A percentile compares a stretch with the other conserved stretches of the same genome.
These are phyloP conservation scores for Hystrix brachyura DNA, from an alignment of 2,113 vertebrate genomes.

Conservation along the genomic window DNA sequence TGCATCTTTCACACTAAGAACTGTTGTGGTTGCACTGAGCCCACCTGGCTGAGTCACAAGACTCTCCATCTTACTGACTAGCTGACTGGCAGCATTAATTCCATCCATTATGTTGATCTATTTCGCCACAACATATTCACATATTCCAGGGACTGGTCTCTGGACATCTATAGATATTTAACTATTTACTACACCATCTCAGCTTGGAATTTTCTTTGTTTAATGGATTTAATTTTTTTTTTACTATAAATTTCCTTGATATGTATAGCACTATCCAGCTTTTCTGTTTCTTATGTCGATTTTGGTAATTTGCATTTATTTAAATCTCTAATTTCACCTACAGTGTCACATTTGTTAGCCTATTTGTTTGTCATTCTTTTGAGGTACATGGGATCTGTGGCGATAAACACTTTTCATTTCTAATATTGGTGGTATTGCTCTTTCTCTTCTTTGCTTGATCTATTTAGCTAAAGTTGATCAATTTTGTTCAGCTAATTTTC, in stretches of 20 bases:
- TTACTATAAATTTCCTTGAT: not conserved
- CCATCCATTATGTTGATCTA: not conserved
- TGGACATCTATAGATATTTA: not conserved
- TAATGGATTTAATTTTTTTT: not conserved
- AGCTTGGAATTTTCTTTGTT: not conserved
- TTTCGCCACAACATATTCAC: not conserved
- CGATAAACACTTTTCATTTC: not conserved
- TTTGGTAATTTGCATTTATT: not conserved
- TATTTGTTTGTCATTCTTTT: conserved; percentile 12
- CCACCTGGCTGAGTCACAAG: not conserved
- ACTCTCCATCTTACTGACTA: no score
- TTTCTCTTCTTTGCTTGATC: conserved; percentile 16
- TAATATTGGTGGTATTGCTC: not conserved
- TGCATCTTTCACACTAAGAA: not conserved
- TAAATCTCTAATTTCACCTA: conserved; percentile 14
- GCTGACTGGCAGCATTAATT: not conserved
- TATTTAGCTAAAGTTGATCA: not conserved
- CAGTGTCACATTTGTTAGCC: not conserved
- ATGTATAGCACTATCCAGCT: not conserved
- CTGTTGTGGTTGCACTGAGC: not conserved
- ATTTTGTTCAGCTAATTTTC: conserved; percentile 41
- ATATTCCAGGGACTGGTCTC: not conserved
- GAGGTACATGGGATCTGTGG: not conserved
- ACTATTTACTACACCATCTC: not conserved
- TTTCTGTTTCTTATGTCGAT: conserved; percentile 51